Evolutionary conservation across 2,797 vertebrate genomes (phyloP).

Genomic region (Pangasius sanitwongsei): DNA sequence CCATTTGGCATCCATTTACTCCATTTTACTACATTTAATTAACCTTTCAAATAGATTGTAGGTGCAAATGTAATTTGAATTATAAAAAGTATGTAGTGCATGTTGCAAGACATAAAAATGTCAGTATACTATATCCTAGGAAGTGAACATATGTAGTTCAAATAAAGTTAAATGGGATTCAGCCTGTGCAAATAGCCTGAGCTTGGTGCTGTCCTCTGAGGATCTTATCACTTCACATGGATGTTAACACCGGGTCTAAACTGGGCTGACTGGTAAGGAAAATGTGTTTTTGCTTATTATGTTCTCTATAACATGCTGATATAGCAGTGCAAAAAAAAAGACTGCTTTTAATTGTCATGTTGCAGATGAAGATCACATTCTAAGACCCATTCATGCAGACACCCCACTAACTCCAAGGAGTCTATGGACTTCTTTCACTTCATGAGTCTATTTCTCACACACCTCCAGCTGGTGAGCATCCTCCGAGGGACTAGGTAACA

Average conservation of each 20-base stretch:
- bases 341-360: background rate
- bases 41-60: background rate
- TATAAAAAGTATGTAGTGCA: background rate
- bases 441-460: background rate
- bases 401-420: background rate
- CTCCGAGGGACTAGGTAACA: slow-evolving; percentile 29
- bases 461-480: slow-evolving; percentile 14
- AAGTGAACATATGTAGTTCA: background rate
- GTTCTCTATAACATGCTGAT: background rate
- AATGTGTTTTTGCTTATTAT: background rate
- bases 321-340: background rate
- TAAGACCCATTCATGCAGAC: background rate
- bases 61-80: background rate
- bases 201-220: background rate
- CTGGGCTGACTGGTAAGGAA: background rate
- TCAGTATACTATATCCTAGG: background rate
- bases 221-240: background rate
- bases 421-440: background rate
- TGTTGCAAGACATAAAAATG: background rate
- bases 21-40: background rate
- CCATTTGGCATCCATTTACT: background rate
- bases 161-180: background rate
- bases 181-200: background rate
- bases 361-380: background rate
- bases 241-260: background rate